Percentiles rank a stretch among this genome's conserved stretches.
Evolutionary conservation across 2,113 vertebrate species (phyloP).

Genomic region (Cololabis saira): DNA sequence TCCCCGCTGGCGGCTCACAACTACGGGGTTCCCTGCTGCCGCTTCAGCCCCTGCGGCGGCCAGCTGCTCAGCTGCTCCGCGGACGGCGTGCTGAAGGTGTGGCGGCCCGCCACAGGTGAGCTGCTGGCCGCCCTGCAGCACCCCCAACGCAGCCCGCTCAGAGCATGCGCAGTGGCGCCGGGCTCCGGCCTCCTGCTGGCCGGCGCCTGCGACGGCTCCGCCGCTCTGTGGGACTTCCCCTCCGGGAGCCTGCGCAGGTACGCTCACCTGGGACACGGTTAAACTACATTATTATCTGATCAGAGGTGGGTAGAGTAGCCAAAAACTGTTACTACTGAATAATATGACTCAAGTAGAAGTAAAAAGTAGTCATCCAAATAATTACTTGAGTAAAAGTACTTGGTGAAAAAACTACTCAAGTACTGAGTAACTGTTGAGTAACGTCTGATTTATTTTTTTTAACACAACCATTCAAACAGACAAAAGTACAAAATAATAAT

Average conservation of each 20-base stretch:
- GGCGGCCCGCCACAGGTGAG: constrained; percentile 77
- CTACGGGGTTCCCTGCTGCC: constrained; percentile 89
- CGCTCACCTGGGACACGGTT: no score
- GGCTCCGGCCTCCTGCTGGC: constrained; percentile 73
- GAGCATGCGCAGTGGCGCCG: constrained; percentile 85
- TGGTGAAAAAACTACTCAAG: no score
- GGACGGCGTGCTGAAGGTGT: constrained; percentile 81
- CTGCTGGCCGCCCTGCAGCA: constrained; percentile 75
- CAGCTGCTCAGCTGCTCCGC: constrained; percentile 88
- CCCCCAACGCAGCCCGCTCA: constrained; percentile 82
- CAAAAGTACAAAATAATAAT: no score
- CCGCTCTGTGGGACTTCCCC: constrained; percentile 83
- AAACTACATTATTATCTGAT: no score
- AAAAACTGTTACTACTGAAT: no score
- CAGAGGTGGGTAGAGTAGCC: no score
- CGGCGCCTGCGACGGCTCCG: constrained; percentile 85
- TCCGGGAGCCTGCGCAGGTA: constrained; percentile 80
- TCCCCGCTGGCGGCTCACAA: constrained; percentile 85
- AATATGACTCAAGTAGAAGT: no score
- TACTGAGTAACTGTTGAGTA: no score
- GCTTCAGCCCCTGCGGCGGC: constrained; percentile 84
- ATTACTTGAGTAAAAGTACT: no score
- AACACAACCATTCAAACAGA: no score
- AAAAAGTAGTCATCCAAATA: no score
- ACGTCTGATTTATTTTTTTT: no score